phyloP scores from a whole-genome alignment of 1,140 invertebrate genomes.

The Achatina immaculata region DNA sequence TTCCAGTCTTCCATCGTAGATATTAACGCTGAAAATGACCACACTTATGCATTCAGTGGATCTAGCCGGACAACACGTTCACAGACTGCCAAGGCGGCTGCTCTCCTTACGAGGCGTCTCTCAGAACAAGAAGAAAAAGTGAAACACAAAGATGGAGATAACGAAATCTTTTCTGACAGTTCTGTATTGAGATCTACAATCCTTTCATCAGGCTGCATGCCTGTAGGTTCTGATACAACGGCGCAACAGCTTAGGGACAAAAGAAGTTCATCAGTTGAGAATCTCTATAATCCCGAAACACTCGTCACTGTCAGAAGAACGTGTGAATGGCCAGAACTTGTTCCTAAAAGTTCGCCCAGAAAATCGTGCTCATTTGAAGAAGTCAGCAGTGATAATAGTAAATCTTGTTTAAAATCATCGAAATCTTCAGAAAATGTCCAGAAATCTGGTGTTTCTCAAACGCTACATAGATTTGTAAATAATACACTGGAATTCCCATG shows the following conservation, averaged over 20 bases:
- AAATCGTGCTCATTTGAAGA: conserved; percentile 37
- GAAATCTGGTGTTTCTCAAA: conserved; percentile 10
- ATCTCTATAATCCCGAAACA: not conserved
- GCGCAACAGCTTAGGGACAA: conserved; percentile 9
- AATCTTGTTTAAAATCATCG: conserved; percentile 23
- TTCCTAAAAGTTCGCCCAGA: conserved; percentile 6
- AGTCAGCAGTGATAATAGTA: conserved; percentile 19
- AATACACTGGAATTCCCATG: conserved; percentile 35
- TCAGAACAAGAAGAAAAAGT: not conserved
- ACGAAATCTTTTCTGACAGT: not conserved
- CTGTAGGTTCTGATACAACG: not conserved
- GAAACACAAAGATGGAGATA: not conserved
- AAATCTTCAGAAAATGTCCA: conserved; percentile 35
- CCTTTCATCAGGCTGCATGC: not conserved
- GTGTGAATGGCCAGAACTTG: conserved; percentile 25
- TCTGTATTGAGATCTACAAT: not conserved
- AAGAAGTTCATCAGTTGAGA: conserved; percentile 33
- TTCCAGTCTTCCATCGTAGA: not conserved
- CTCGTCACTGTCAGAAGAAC: not conserved
- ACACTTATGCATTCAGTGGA: conserved; percentile 27
- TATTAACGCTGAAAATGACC: conserved; percentile 15
- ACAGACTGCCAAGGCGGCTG: conserved; percentile 24
- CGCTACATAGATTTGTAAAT: conserved; percentile 33
- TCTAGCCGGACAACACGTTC: conserved; percentile 19
- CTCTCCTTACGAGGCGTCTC: not conserved